These are phyloP conservation scores for Bufo gargarizans DNA, from an alignment of 2,113 vertebrate genomes.

Conservation along the genomic window DNA sequence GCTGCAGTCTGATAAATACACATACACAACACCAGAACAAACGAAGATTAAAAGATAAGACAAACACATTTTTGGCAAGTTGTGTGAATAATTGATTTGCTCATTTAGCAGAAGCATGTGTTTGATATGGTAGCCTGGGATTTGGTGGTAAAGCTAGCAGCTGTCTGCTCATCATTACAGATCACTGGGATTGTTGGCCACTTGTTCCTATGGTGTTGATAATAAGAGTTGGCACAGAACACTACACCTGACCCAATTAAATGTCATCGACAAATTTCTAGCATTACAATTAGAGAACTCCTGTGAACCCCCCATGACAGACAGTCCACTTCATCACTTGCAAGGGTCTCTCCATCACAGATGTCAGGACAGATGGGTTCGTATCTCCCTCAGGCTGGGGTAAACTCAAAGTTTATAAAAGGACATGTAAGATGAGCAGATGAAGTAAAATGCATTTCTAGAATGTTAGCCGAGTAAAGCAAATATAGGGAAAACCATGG, in stretches of 20 bases:
- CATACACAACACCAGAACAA: neutral
- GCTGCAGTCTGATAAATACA: neutral
- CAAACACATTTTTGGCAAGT: slow-evolving; percentile 30
- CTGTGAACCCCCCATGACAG: neutral
- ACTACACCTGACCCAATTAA: slow-evolving; percentile 48
- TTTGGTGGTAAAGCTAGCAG: slow-evolving; percentile 36
- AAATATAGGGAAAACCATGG: too few species aligned
- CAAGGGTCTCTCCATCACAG: neutral
- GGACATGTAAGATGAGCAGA: neutral
- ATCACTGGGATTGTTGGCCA: slow-evolving; percentile 27
- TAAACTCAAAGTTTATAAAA: slow-evolving; percentile 20
- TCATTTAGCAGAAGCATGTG: slow-evolving; percentile 49
- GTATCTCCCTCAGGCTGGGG: slow-evolving; percentile 22
- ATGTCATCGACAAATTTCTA: slow-evolving; percentile 20
- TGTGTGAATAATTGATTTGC: slow-evolving; percentile 26
- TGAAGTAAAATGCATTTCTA: neutral
- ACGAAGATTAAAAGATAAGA: neutral
- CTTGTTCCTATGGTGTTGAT: slow-evolving; percentile 29
- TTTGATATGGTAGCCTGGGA: slow-evolving; percentile 26
- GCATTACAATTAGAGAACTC: slow-evolving; percentile 13
- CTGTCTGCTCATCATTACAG: slow-evolving; percentile 47
- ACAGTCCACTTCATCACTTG: slow-evolving; percentile 31
- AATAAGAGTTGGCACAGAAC: slow-evolving; percentile 43
- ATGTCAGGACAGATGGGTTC: slow-evolving; percentile 5
- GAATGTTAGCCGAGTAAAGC: too few species aligned